A percentile compares a stretch with the other conserved stretches of the same genome.
phyloP scores from a whole-genome alignment of 2,113 vertebrate species.

The Rhombomys opimus region DNA sequence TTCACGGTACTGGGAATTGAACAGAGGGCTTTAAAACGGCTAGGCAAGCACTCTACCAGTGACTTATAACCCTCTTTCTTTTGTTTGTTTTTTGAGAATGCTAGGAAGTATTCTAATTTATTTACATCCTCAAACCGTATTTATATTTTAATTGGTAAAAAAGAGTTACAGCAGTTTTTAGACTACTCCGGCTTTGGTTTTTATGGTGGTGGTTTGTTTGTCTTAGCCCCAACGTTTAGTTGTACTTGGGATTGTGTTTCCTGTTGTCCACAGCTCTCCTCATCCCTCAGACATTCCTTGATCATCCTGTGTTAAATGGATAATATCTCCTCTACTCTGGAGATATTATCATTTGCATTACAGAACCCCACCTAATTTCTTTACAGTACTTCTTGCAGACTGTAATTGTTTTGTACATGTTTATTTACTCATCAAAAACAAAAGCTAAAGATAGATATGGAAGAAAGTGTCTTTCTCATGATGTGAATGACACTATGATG shows the following conservation, averaged over 20 bases:
- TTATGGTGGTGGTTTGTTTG: background rate
- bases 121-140: background rate
- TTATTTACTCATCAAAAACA: background rate
- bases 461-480: background rate
- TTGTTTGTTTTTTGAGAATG: background rate
- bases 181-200: background rate
- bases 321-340: background rate
- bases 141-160: conserved; percentile 18
- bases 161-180: conserved; percentile 9
- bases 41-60: background rate
- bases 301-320: background rate
- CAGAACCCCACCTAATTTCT: background rate
- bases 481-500: no score
- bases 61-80: background rate
- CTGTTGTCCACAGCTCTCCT: background rate
- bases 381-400: background rate
- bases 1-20: background rate
- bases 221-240: background rate
- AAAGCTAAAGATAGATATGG: background rate
- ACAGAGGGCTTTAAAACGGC: background rate
- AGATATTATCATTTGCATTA: background rate
- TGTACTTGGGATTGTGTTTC: background rate
- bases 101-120: background rate
- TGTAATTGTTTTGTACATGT: background rate
- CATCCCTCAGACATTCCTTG: background rate